These are phyloP conservation scores for Benthosema pterotum DNA, from an alignment of 2,797 vertebrate genomes.

Conservation along the genomic window DNA sequence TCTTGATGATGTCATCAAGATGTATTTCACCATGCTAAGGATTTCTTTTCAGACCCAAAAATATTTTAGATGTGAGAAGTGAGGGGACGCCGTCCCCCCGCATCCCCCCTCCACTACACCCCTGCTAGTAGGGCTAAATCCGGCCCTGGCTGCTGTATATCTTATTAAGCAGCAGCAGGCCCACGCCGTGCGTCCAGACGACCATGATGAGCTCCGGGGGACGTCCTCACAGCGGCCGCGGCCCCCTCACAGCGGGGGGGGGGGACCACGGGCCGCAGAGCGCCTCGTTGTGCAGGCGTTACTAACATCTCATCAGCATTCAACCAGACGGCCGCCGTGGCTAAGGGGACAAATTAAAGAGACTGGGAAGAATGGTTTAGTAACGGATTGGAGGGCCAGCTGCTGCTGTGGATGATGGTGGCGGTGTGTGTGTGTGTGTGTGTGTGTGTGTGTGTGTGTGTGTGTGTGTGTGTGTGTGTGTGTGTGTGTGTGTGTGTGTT, in stretches of 20 bases:
- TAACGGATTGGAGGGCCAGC: conserved; percentile 6
- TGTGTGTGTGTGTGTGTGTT: too few species aligned
- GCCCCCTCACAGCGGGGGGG: conserved; percentile 49
- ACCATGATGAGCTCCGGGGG: conserved; percentile 60
- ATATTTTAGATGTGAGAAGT: too few species aligned
- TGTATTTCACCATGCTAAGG: too few species aligned
- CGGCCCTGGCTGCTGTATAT: conserved; percentile 43
- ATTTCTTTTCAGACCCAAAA: too few species aligned
- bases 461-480: too few species aligned
- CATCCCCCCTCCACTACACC: too few species aligned
- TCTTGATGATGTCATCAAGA: too few species aligned
- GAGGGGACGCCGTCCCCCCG: too few species aligned
- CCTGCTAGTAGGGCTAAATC: too few species aligned
- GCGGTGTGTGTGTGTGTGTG: too few species aligned
- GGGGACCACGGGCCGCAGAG: conserved; percentile 13
- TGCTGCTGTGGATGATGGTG: too few species aligned
- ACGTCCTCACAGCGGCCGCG: conserved; percentile 65
- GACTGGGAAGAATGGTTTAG: conserved; percentile 37
- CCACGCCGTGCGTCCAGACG: conserved; percentile 47
- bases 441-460: too few species aligned
- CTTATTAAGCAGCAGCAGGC: conserved; percentile 38
- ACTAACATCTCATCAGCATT: conserved; percentile 50
- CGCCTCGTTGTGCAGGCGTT: conserved; percentile 44
- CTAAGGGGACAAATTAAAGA: conserved; percentile 35
- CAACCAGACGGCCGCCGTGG: conserved; percentile 6